Base-by-base conservation (phyloP, 2,888 invertebrate genomes). In the Perizoma flavofasciatum region DNA sequence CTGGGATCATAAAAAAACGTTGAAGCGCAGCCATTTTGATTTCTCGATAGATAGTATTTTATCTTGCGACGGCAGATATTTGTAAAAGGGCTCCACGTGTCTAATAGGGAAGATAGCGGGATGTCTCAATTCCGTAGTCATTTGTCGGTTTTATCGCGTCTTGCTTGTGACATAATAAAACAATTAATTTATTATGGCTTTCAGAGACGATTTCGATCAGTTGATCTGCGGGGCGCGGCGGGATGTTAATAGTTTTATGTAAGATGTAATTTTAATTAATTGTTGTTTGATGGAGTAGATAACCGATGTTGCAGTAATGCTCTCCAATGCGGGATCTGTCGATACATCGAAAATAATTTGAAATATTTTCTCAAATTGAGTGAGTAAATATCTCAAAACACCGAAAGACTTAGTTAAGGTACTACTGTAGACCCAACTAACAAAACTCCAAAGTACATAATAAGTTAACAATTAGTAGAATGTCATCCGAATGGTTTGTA, bases 211-310 rank as follows among this genome's bases (percentile, higher is more conserved):
- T 89, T 86, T 77, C 79, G 86, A 89, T 90, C 85, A 85, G 86
- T 87, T 87, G 85, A 89, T 86, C 73, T 82, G 69, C 75, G 81
- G 79, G 79, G 82, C 78, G 75, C 86, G 74, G 85, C 73, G 81
- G 88, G 91, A 86, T 75, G 79, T 86, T 88, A 89, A 88, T 88
- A 86, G 84, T 88, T 88, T 85, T 84, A 89, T 86, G 85, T 86
- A 83, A 85, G 79, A 80, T 75, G 83, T 87, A 86, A 88, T 87
- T 88, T 85, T 87, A 89, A 90, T 92, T 90, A 92, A 92, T 91
- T 89, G 88, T 68, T 72, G 66, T 72, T 86, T 90, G 86, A 90
- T 89, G 78, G 79, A 85, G 79, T 80, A 70, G 74, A 72, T 77
- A 75, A 71, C 70, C 66, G 67, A 72, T 75, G 79, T 80, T 79